These are phyloP conservation scores for Lepidurus packardi DNA, from an alignment of 1,140 invertebrate genomes.

Conservation along the genomic window DNA sequence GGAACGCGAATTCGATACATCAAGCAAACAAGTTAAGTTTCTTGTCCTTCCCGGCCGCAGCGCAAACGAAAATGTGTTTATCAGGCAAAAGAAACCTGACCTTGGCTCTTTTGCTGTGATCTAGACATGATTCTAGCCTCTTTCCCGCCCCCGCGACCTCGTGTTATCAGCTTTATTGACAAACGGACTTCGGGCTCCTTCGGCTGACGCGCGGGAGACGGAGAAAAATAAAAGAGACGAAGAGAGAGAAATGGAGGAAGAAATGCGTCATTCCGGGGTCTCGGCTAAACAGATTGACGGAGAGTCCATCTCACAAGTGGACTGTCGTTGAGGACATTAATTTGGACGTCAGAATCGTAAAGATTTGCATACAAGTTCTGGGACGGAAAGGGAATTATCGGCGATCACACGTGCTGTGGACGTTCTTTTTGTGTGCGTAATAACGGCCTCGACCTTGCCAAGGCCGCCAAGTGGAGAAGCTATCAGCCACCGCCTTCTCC, in stretches of 20 bases:
- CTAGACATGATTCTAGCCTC: background rate
- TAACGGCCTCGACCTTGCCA: conserved; percentile 5
- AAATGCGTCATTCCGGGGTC: background rate
- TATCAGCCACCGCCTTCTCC: background rate
- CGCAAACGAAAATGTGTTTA: background rate
- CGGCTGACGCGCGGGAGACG: background rate
- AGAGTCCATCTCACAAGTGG: background rate
- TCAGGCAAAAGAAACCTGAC: conserved; percentile 16
- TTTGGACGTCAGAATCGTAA: background rate
- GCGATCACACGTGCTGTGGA: background rate
- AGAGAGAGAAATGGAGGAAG: background rate
- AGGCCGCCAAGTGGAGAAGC: background rate
- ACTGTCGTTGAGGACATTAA: background rate
- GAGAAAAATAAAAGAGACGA: background rate
- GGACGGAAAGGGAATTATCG: background rate
- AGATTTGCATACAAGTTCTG: too few relatives aligned
- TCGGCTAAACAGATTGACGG: background rate
- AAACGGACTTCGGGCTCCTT: background rate
- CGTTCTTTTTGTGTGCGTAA: background rate
- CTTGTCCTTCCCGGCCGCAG: background rate
- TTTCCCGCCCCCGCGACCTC: conserved; percentile 12
- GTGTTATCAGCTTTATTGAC: conserved; percentile 14
- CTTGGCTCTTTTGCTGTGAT: conserved; percentile 12
- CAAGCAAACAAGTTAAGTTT: background rate
- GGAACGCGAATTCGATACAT: background rate